Percentiles rank a stretch among this genome's conserved stretches.
phyloP scores from a whole-genome alignment of 2,888 invertebrate genomes.

The Mantis religiosa region DNA sequence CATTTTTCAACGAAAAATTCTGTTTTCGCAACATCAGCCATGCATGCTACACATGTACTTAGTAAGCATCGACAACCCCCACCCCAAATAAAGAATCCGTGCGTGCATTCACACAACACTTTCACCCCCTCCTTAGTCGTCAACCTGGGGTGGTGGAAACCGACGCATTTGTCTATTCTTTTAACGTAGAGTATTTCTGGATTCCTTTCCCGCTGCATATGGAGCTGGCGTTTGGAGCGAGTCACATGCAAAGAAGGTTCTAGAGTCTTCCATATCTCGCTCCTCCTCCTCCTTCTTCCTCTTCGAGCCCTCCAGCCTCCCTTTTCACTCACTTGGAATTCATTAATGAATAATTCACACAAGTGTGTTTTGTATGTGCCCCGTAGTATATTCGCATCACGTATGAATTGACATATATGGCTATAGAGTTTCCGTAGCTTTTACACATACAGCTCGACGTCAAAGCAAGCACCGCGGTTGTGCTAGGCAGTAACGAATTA shows the following conservation, averaged over 20 bases:
- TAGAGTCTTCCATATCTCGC: background rate
- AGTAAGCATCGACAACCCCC: background rate
- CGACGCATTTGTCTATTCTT: slow-evolving; percentile 10
- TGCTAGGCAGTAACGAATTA: background rate
- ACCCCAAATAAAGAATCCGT: background rate
- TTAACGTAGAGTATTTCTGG: slow-evolving; percentile 9
- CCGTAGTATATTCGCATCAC: background rate
- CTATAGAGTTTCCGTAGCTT: background rate
- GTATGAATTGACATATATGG: slow-evolving; percentile 3
- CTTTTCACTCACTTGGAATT: slow-evolving; percentile 11
- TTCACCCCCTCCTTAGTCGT: background rate
- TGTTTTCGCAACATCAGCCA: background rate
- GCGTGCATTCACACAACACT: background rate
- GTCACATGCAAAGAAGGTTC: slow-evolving; percentile 3
- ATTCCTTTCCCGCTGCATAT: background rate
- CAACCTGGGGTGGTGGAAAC: background rate
- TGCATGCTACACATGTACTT: background rate
- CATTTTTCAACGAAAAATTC: background rate
- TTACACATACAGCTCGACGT: background rate
- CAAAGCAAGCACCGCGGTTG: background rate
- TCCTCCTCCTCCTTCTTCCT: background rate
- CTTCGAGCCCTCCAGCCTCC: background rate
- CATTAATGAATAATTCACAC: slow-evolving; percentile 22
- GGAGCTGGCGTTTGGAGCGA: background rate
- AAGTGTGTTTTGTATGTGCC: background rate